Base-by-base conservation (phyloP, 2,113 vertebrate species). In the Vireo altiloquus region DNA sequence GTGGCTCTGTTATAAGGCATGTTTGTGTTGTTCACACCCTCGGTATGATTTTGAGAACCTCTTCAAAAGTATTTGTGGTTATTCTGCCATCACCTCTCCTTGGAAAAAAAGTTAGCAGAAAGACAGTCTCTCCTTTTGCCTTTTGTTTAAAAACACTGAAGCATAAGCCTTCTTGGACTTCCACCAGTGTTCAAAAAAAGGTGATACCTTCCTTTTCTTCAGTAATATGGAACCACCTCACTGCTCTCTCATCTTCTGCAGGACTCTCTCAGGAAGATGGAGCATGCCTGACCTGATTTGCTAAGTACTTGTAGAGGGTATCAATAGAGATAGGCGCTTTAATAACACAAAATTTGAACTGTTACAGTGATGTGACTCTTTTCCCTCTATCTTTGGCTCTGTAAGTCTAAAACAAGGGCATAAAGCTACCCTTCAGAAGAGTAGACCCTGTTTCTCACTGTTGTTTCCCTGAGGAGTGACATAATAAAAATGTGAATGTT, bases 281-380 rank as follows among this genome's bases (percentile, higher is more conserved):
- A 76, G 33, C 9, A 21, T 2, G 2, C 11, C 33, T 81, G 47
- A n/a, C 17, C 44, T 89, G 53, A 60, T 76, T 79, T 76, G 22
- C 13, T 53, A 46, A 25, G 12, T 10, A 52, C 30, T 47, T 92
- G 28, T 39, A 72, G 46, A 61, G 71, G 12, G 3, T 35, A 37
- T 52, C 49, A 72, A 25, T 15, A 68, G 14, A 50, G 24, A 50
- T 2, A 65, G 9, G 5, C 28, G 3, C 5, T 80, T 87, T 42
- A 85, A 53, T 7, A 71, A 40, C 7, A 61, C 15, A 64, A 40
- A 75, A 72, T 54, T 23, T 59, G 11, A 28, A n/a, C 17, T 54
- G 10, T 54, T 35, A 57, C 1, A 0, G 15, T 27, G 20, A 44
- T 2, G 0, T 35, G 52, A 49, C 13, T 35, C 6, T 72, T 66